Percentiles rank a stretch among this genome's conserved stretches.
Conservation (phyloP, 1,140 invertebrate species). For the Gyrodactylus bullatarudis region DNA sequence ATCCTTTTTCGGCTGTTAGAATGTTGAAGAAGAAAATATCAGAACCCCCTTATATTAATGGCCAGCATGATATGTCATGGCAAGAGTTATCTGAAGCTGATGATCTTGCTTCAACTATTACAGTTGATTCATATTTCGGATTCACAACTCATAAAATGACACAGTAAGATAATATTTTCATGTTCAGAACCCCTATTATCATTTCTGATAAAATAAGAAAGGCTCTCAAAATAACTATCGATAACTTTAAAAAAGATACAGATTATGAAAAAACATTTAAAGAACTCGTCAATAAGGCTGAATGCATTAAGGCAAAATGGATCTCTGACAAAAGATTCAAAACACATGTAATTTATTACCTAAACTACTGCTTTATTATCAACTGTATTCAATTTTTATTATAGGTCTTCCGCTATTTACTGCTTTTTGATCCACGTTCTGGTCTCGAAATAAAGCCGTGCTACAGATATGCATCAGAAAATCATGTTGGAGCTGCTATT, state of each 20-base stretch:
- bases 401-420: constrained; percentile 2
- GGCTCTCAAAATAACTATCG: not conserved
- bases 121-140: constrained; percentile 4
- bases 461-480: not conserved
- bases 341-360: not conserved
- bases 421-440: constrained; percentile 2
- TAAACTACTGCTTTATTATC: not conserved
- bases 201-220: not conserved
- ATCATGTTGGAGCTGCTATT: constrained; percentile 1
- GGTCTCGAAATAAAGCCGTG: constrained; percentile 1
- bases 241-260: not conserved
- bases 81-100: constrained; percentile 5
- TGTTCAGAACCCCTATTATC: not conserved
- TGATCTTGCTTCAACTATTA: constrained; percentile 1
- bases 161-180: not conserved
- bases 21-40: not conserved
- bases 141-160: constrained; percentile 6
- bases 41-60: not conserved
- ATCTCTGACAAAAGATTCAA: constrained; percentile 1
- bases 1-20: too few species aligned
- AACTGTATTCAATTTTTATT: not conserved
- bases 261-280: constrained; percentile 5
- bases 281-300: not conserved
- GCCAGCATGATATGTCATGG: not conserved
- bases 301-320: not conserved